A percentile compares a stretch with the other conserved stretches of the same genome.
Conservation (phyloP, 2,888 invertebrate species). For the Miltochrista miniata region DNA sequence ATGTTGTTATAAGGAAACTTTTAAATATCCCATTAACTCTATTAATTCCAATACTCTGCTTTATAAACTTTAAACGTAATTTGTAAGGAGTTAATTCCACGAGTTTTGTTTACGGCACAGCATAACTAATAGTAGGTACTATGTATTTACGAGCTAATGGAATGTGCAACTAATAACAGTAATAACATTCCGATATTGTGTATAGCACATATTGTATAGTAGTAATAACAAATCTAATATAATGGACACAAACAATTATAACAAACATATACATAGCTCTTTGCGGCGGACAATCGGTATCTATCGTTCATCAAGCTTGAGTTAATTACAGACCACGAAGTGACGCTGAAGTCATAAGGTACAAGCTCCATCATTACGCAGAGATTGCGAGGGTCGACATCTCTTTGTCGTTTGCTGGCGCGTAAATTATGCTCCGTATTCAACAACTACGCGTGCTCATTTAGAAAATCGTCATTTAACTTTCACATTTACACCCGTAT, state of each 20-base stretch:
- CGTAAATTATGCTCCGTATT: conserved; percentile 53
- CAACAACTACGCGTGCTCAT: conserved; percentile 51
- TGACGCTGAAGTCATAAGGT: conserved; percentile 35
- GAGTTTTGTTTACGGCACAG: no score
- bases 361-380: conserved; percentile 41
- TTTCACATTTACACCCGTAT: conserved; percentile 40
- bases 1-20: no score
- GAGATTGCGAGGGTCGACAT: conserved; percentile 41
- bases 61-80: no score
- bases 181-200: conserved; percentile 1
- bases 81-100: no score
- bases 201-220: neutral
- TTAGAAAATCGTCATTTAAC: conserved; percentile 50
- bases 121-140: no score
- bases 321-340: conserved; percentile 27
- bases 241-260: neutral
- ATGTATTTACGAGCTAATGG: neutral
- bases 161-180: neutral
- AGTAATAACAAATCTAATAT: neutral
- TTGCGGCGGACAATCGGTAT: conserved; percentile 9
- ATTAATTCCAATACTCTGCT: no score
- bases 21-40: no score
- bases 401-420: conserved; percentile 54
- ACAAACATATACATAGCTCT: neutral
- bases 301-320: conserved; percentile 19